These are phyloP conservation scores for Orchestia grillus DNA, from an alignment of 1,140 invertebrate genomes.

Conservation along the genomic window DNA sequence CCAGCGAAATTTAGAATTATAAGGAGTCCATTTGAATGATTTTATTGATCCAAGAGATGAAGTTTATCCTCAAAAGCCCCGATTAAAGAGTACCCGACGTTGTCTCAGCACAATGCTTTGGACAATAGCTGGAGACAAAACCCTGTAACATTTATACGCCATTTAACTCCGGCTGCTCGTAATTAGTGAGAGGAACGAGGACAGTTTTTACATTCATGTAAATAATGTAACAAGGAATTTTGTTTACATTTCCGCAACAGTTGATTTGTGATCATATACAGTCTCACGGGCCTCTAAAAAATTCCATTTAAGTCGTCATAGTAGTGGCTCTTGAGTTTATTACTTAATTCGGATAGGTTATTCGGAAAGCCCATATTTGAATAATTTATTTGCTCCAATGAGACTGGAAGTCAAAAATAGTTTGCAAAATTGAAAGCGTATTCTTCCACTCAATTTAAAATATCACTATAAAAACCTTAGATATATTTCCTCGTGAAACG, in stretches of 20 bases:
- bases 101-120: neutral
- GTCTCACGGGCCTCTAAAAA: neutral
- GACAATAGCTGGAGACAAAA: neutral
- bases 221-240: neutral
- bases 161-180: neutral
- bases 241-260: neutral
- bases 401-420: neutral
- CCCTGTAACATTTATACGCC: neutral
- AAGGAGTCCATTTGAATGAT: constrained; percentile 49
- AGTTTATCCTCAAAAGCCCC: neutral
- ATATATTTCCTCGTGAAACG: neutral
- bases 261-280: neutral
- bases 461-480: neutral
- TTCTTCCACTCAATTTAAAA: neutral
- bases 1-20: constrained; percentile 24
- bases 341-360: neutral
- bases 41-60: constrained; percentile 37
- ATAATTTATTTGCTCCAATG: neutral
- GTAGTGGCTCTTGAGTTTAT: neutral
- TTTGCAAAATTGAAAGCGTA: neutral
- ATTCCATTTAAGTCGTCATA: neutral
- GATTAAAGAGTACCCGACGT: neutral
- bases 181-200: neutral
- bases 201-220: neutral
- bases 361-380: neutral